Evolutionary conservation across 2,113 vertebrate species (phyloP).

Genomic region (Panthera leo): DNA sequence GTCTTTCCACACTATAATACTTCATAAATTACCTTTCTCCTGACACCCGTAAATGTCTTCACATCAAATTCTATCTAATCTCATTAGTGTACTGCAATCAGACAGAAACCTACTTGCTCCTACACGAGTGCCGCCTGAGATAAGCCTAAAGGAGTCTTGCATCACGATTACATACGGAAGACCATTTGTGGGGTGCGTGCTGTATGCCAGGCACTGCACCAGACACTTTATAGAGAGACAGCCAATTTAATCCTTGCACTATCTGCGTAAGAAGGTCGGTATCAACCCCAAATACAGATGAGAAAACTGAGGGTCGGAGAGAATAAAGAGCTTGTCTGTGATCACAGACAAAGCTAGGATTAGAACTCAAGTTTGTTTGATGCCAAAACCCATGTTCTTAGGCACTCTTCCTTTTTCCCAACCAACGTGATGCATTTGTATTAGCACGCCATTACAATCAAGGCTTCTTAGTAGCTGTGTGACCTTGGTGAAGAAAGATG

Average conservation of each 20-base stretch:
- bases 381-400: background rate
- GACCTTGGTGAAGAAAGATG: background rate
- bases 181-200: accelerated
- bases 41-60: background rate
- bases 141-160: background rate
- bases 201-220: background rate
- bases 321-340: background rate
- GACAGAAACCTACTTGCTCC: background rate
- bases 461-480: background rate
- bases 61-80: background rate
- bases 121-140: background rate
- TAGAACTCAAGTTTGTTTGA: background rate
- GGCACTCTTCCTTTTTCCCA: background rate
- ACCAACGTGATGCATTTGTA: background rate
- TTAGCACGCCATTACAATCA: background rate
- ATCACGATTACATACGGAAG: background rate
- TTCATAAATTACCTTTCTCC: background rate
- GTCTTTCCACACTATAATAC: background rate
- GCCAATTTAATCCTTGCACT: background rate
- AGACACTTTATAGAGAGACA: background rate
- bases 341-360: background rate
- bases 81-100: background rate
- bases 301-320: background rate
- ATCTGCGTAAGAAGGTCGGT: background rate
- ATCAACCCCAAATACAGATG: background rate